A percentile compares a stretch with the other conserved stretches of the same genome.
phyloP scores from a whole-genome alignment of 2,113 vertebrate genomes.

The Onychorhynchus coronatus region DNA sequence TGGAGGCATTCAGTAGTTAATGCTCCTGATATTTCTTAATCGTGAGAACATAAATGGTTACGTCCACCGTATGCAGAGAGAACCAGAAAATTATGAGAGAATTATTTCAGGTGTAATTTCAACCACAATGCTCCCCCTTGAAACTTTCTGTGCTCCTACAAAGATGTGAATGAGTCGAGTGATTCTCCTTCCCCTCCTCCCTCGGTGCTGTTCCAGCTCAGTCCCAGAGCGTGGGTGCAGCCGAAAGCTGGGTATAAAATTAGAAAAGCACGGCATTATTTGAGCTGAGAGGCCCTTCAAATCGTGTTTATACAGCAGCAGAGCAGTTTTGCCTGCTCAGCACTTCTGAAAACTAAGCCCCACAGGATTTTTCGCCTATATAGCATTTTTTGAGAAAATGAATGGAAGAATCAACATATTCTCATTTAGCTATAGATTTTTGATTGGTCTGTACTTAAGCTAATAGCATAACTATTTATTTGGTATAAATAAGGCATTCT shows the following conservation, averaged over 20 bases:
- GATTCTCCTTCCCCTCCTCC: neutral
- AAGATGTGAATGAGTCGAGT: neutral
- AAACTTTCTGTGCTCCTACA: neutral
- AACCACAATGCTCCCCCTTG: neutral
- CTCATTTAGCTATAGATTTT: constrained; percentile 30
- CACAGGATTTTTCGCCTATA: constrained; percentile 13
- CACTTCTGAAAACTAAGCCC: constrained; percentile 1
- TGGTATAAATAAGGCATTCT: constrained; percentile 47
- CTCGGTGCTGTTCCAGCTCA: neutral
- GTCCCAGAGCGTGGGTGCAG: neutral
- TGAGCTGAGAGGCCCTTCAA: constrained; percentile 51
- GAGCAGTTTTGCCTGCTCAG: constrained; percentile 16
- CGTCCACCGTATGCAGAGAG: neutral
- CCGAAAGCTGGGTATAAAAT: neutral
- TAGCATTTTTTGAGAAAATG: constrained; percentile 38
- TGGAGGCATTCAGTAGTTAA: neutral
- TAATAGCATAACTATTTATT: constrained; percentile 56
- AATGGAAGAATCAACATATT: constrained; percentile 50
- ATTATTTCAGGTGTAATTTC: neutral
- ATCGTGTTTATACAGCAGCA: constrained; percentile 33
- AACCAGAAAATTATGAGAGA: neutral
- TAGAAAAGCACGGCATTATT: constrained; percentile 21
- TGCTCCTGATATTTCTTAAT: neutral
- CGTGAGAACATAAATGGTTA: neutral
- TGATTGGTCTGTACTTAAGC: constrained; percentile 56